A percentile compares a stretch with the other conserved stretches of the same genome.
Evolutionary conservation across 2,113 vertebrate genomes (phyloP).

Genomic region (Argyrosomus japonicus): DNA sequence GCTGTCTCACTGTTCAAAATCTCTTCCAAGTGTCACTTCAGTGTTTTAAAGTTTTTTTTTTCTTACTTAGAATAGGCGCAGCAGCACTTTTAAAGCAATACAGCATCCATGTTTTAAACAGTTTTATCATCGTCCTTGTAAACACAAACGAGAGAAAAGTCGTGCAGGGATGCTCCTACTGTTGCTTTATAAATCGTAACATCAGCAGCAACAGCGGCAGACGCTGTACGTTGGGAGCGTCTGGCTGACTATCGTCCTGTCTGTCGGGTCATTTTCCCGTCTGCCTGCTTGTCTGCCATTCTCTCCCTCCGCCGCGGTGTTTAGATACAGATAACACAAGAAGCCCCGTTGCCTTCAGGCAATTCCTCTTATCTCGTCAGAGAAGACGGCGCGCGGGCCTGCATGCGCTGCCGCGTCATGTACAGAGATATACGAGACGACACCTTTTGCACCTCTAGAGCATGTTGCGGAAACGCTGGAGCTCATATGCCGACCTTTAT

Average conservation of each 20-base stretch:
- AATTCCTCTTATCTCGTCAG: slow-evolving; percentile 49
- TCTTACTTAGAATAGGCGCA: not conserved
- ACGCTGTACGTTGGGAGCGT: not conserved
- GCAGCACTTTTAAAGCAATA: not conserved
- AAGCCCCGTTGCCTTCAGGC: slow-evolving; percentile 39
- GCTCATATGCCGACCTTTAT: not conserved
- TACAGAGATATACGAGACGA: slow-evolving; percentile 9
- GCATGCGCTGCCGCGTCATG: slow-evolving; percentile 14
- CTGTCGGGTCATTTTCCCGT: slow-evolving; percentile 39
- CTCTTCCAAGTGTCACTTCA: not conserved
- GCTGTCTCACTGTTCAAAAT: not conserved
- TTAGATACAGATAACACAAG: slow-evolving; percentile 56
- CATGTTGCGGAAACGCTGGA: slow-evolving; percentile 1
- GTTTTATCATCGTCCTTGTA: not conserved
- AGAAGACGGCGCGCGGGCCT: slow-evolving; percentile 12
- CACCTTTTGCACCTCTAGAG: slow-evolving; percentile 8
- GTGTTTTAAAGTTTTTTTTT: no score
- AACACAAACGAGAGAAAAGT: not conserved
- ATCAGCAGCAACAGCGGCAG: not conserved
- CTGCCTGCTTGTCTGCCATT: slow-evolving; percentile 26
- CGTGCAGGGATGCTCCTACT: not conserved
- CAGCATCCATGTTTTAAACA: not conserved
- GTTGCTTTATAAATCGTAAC: slow-evolving; percentile 10
- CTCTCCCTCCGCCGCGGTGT: slow-evolving; percentile 34
- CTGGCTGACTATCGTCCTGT: slow-evolving; percentile 19